These are phyloP conservation scores for Arctia plantaginis DNA, from an alignment of 2,888 invertebrate species.

Conservation along the genomic window DNA sequence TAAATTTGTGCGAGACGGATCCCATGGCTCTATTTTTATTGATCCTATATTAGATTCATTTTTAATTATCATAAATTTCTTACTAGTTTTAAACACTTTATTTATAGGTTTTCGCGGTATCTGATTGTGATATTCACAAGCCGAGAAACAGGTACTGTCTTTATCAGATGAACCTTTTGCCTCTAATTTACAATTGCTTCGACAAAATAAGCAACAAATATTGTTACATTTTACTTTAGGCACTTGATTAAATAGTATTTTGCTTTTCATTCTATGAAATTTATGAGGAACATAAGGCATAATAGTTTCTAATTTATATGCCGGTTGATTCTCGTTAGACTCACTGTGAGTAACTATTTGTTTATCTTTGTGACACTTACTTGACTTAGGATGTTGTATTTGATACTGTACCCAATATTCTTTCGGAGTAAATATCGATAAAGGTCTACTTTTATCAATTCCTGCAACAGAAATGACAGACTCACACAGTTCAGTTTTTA, in stretches of 20 bases:
- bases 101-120: not conserved
- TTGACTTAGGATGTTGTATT: slow-evolving; percentile 20
- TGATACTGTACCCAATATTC: slow-evolving; percentile 45
- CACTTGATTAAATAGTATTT: not conserved
- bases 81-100: not conserved
- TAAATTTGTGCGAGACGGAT: not conserved
- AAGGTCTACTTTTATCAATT: slow-evolving; percentile 21
- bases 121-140: not conserved
- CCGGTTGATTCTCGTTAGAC: not conserved
- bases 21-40: not conserved
- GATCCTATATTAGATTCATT: slow-evolving; percentile 1
- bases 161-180: not conserved
- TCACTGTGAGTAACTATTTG: not conserved
- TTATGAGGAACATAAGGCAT: slow-evolving; percentile 53
- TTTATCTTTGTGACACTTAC: not conserved
- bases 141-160: not conserved
- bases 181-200: not conserved
- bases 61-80: not conserved
- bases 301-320: slow-evolving; percentile 53
- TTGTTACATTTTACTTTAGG: not conserved
- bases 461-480: not conserved
- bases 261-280: slow-evolving; percentile 11
- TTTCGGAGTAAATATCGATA: slow-evolving; percentile 35
- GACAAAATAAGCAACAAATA: slow-evolving; percentile 1
- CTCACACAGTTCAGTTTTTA: not conserved